Percentiles rank a stretch among this genome's conserved stretches.
Evolutionary conservation across 92 coral and sea anemone species (phyloP).

Genomic region (Micromussa lordhowensis): DNA sequence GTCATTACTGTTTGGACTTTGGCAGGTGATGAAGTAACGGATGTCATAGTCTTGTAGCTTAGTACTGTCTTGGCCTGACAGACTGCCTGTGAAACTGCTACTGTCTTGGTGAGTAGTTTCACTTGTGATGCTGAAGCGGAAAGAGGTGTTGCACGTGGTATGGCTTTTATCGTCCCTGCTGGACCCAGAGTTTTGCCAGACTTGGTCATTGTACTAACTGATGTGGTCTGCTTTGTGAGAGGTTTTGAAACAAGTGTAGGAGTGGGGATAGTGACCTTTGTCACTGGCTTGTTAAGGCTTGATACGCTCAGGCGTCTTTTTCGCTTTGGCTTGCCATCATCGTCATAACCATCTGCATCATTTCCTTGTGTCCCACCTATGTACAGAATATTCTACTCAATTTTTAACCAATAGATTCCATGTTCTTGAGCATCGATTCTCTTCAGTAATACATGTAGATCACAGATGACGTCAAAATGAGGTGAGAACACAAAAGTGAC

Average conservation of each 20-base stretch:
- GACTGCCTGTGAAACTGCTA: slow-evolving; percentile 81
- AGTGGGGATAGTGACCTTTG: slow-evolving; percentile 72
- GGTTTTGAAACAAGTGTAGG: slow-evolving; percentile 75
- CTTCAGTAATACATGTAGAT: too few relatives aligned
- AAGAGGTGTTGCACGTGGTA: slow-evolving; percentile 65
- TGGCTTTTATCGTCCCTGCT: slow-evolving; percentile 63
- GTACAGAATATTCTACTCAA: background rate
- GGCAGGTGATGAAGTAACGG: slow-evolving; percentile 76
- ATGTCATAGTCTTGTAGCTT: slow-evolving; percentile 79
- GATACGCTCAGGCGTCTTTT: slow-evolving; percentile 78
- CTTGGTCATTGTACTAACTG: slow-evolving; percentile 93
- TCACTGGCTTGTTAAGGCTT: slow-evolving; percentile 76
- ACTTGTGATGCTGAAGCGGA: slow-evolving; percentile 89
- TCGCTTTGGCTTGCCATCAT: slow-evolving; percentile 78
- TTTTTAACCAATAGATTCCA: background rate
- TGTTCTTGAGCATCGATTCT: too few relatives aligned
- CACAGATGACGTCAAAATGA: too few relatives aligned
- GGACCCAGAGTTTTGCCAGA: slow-evolving; percentile 74
- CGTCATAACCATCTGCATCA: slow-evolving; percentile 77
- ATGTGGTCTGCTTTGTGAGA: slow-evolving; percentile 65
- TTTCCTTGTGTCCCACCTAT: slow-evolving; percentile 51
- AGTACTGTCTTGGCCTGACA: slow-evolving; percentile 84
- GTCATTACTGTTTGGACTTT: slow-evolving; percentile 84
- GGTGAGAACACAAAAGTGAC: too few relatives aligned
- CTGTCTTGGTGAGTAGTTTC: slow-evolving; percentile 85